Evolutionary conservation across 2,113 vertebrate species (phyloP), one percentile per base, ranked within the genome.

Genomic region (Cnemophilus loriae): DNA sequence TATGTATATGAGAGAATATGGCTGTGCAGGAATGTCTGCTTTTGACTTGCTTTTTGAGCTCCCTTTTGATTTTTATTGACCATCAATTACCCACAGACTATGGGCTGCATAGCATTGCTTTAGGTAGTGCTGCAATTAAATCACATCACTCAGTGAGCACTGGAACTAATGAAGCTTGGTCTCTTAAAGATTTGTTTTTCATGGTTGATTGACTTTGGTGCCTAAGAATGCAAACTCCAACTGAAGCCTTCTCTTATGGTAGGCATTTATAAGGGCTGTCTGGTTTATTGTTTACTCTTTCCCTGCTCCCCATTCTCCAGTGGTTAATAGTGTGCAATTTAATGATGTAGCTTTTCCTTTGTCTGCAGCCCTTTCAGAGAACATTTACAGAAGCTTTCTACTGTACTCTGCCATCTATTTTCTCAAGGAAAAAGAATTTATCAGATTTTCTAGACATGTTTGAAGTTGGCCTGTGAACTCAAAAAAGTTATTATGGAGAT

Each of bases 121-220:
- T 93, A 97, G 84, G 78, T 94, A 47, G 84, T 59, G 65, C 65
- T 89, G 90, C 90, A 89, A 94, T 95, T 95, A 94, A 95, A 82
- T 89, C 91, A 89, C 84, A 94, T 75, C 69, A 82, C 60, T 53
- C 65, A 60, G 68, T 70, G 52, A 89, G 77, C 76, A 87, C 74
- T 91, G 84, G 61, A 96, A 91, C 87, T 93, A 96, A 95, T 79
- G 69, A 97, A 94, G 87, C 84, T 91, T 89, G 60, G 69, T 71
- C 84, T 91, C 95, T 87, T 82, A 93, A 94, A 94, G 87, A 91
- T 87, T 86, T 93, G 81, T 59, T 95, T 93, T 93, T 78, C 81
- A 96, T 91, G 84, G 90, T 47, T 97, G 90, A 82, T 68, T 89
- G 81, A 87, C 90, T 97, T 75, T 81, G 81, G 87, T 84, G 81